Evolutionary conservation across 2,797 vertebrate species (phyloP).

Genomic region (Vespertilio murinus): DNA sequence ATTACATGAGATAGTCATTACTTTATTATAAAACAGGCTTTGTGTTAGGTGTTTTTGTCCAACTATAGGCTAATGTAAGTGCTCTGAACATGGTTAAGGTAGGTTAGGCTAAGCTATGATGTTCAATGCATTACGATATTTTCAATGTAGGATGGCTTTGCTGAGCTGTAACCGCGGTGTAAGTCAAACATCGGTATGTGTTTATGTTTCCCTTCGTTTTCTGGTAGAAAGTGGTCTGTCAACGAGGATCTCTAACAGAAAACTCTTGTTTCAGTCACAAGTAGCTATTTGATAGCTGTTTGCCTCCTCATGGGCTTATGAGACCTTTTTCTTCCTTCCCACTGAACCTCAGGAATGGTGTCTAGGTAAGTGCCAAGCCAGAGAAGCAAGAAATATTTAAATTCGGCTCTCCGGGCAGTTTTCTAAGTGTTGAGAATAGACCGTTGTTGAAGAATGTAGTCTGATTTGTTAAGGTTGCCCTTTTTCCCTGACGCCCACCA

Average conservation of each 20-base stretch:
- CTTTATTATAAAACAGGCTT: background rate
- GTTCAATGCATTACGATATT: background rate
- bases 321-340: conserved; percentile 49
- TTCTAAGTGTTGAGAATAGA: background rate
- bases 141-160: background rate
- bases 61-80: background rate
- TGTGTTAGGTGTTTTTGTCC: background rate
- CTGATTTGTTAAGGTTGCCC: conserved; percentile 24
- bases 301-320: background rate
- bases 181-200: background rate
- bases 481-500: background rate
- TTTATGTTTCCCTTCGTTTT: conserved; percentile 13
- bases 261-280: conserved; percentile 55
- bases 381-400: conserved; percentile 53
- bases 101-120: background rate
- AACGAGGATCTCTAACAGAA: conserved; percentile 43
- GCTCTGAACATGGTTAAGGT: background rate
- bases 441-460: conserved; percentile 50
- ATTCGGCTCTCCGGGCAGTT: conserved; percentile 3
- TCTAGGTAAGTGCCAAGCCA: conserved; percentile 55
- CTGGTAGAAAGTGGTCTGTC: background rate
- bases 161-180: background rate
- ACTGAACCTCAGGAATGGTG: conserved; percentile 58
- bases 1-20: background rate
- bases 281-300: conserved; percentile 38